Percentiles rank a stretch among this genome's conserved stretches.
Evolutionary conservation across 2,113 vertebrate species (phyloP).

Genomic region (Myotis davidii): DNA sequence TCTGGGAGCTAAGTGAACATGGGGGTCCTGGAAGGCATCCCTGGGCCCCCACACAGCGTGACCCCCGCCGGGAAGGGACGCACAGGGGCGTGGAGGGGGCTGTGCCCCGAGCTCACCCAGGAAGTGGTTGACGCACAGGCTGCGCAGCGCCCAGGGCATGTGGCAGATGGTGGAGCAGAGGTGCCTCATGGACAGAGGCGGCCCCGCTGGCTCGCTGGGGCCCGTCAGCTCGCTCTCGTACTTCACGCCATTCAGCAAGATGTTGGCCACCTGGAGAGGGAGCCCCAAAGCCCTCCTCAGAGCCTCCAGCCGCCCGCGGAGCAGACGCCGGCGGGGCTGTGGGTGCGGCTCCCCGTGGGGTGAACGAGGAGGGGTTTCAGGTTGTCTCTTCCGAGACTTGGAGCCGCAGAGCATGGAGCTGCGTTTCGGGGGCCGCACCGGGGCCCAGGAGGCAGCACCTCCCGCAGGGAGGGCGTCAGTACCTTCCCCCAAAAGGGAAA

Average conservation of each 20-base stretch:
- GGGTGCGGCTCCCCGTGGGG: fast-evolving
- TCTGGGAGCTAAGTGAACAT: fast-evolving
- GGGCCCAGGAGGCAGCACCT: fast-evolving
- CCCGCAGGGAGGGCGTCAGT: fast-evolving
- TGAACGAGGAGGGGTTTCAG: fast-evolving
- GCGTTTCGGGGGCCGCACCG: fast-evolving
- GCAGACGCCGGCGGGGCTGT: fast-evolving
- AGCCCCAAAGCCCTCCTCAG: neutral
- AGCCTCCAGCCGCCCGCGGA: fast-evolving
- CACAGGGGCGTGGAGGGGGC: fast-evolving
- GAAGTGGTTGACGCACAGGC: slow-evolving; percentile 98
- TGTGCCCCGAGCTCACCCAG: slow-evolving; percentile 87
- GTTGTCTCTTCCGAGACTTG: fast-evolving
- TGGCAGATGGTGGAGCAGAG: slow-evolving; percentile 95
- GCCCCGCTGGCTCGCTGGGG: slow-evolving; percentile 86
- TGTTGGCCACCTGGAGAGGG: slow-evolving; percentile 94
- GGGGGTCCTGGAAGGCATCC: neutral
- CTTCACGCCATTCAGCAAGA: slow-evolving; percentile 95
- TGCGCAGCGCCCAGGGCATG: slow-evolving; percentile 95
- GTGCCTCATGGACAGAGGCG: slow-evolving; percentile 91
- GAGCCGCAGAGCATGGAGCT: neutral
- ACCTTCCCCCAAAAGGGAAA: neutral
- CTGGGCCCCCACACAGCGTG: fast-evolving
- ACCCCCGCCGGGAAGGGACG: fast-evolving
- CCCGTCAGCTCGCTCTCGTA: slow-evolving; percentile 95